These are phyloP conservation scores for Corydoras sp. DNA, from an alignment of 2,113 vertebrate species.

Conservation along the genomic window DNA sequence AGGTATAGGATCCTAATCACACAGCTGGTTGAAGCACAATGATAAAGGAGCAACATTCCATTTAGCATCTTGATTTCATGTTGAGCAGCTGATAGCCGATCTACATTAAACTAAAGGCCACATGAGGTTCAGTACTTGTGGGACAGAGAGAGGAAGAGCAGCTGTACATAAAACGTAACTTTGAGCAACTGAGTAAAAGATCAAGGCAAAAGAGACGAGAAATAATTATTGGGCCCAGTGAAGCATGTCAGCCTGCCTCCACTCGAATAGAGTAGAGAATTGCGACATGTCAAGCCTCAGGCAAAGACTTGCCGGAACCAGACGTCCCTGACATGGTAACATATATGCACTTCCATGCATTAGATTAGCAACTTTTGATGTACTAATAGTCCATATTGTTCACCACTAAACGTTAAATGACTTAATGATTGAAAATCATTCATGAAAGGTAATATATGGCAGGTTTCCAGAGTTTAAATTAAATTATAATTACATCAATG, in stretches of 20 bases:
- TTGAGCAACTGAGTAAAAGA: conserved; percentile 18
- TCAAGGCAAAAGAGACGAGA: conserved; percentile 23
- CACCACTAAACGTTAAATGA: too few relatives aligned
- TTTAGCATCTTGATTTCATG: conserved; percentile 23
- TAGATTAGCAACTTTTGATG: not conserved
- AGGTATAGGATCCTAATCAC: conserved; percentile 3
- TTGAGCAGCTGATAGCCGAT: conserved; percentile 26
- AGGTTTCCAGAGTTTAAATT: too few relatives aligned
- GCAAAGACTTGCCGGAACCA: conserved; percentile 13
- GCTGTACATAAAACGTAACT: conserved; percentile 9
- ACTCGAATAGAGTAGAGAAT: conserved; percentile 12
- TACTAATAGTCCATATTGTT: not conserved
- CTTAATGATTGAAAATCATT: too few relatives aligned
- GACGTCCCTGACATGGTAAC: conserved; percentile 11
- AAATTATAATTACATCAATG: too few relatives aligned
- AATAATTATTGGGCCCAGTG: conserved; percentile 33
- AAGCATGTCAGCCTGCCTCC: conserved; percentile 27
- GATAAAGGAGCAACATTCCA: conserved; percentile 21
- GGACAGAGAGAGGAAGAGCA: conserved; percentile 18
- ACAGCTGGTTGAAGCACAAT: not conserved
- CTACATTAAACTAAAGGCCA: conserved; percentile 9
- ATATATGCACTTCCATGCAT: not conserved
- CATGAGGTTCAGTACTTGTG: not conserved
- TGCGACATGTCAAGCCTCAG: conserved; percentile 14
- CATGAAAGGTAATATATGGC: too few relatives aligned